Base-by-base conservation (phyloP, 1,140 invertebrate species). In the Drosophila seguyi region DNA sequence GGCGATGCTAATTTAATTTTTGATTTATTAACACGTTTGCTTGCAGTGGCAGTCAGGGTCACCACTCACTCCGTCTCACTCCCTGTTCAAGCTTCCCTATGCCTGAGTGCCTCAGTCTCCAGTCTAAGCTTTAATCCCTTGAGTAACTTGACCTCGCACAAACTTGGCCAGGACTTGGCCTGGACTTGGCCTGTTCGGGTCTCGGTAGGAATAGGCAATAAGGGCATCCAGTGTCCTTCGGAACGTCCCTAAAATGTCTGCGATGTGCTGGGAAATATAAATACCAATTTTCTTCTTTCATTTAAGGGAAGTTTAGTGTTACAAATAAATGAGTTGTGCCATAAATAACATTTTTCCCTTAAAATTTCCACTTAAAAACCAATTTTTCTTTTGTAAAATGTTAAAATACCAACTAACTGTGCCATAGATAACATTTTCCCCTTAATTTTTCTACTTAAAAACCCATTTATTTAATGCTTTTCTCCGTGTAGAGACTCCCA, bases 21-120 rank as follows among this genome's bases (percentile, higher is more conserved):
- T 77, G 73, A 76, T 76, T 76, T 59, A 66, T 75, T 75, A 73
- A 62, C 57, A 53, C 68, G 41, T 56, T 63, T 20, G 58, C 29
- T 5, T 72, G 45, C 10, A 56, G 31, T 34, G 4, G 44, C 11
- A 55, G 41, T 68, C 55, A 76, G 74, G 73, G 62, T 76, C 61
- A 36, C 11, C 34, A 13, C 34, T 13, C 34, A 56, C 27, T 68
- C 4, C 20, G 20, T 0, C 41, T 34, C 20, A 13, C 16, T 53
- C 16, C 16, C 14, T 1, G 34, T 22, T 14, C 1, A 13, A 29
- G 61, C 50, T 57, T n/a, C 29, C 27, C 34, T 39, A 0, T 62
- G 16, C 4, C 29, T 31, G 3, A 31, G 29, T 31, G 25, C 27
- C 27, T 31, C 34, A 38, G 22, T 50, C 8, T 20, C 39, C 39